phyloP scores from a whole-genome alignment of 37 sponge, comb jelly and placozoan species.

The Geodia barretti region DNA sequence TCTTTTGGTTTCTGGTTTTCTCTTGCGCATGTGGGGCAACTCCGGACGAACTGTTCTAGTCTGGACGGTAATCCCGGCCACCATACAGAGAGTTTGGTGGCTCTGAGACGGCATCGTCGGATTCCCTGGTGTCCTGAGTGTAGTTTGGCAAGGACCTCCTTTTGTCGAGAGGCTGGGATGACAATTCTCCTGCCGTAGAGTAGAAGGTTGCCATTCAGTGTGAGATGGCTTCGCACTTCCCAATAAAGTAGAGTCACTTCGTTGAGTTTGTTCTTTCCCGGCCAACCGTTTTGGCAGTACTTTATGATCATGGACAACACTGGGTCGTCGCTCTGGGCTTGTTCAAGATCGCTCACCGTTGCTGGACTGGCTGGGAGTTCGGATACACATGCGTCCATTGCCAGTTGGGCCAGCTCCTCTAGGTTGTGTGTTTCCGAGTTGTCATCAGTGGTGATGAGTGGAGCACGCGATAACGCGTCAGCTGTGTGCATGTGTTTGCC shows the following conservation, averaged over 20 bases:
- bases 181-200: conserved; percentile 36
- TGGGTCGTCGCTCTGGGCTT: conserved; percentile 29
- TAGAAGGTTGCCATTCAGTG: conserved; percentile 10
- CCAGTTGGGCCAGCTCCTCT: conserved; percentile 12
- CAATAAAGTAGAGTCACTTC: conserved; percentile 19
- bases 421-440: neutral
- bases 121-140: conserved; percentile 53
- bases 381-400: neutral
- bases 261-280: conserved; percentile 5
- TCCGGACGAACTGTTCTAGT: conserved; percentile 4
- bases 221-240: conserved; percentile 21
- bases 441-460: neutral
- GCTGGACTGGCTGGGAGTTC: conserved; percentile 21
- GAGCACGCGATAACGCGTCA: conserved; percentile 36
- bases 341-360: neutral
- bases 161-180: conserved; percentile 8
- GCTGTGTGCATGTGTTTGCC: too few species aligned
- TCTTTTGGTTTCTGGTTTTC: neutral
- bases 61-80: conserved; percentile 39
- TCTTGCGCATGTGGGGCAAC: conserved; percentile 13
- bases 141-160: conserved; percentile 24
- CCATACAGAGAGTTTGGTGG: conserved; percentile 40
- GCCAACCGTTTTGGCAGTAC: conserved; percentile 39
- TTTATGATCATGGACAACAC: neutral
- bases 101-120: conserved; percentile 1